Evolutionary conservation across 1,140 invertebrate genomes (phyloP).

Genomic region (Solen grandis): DNA sequence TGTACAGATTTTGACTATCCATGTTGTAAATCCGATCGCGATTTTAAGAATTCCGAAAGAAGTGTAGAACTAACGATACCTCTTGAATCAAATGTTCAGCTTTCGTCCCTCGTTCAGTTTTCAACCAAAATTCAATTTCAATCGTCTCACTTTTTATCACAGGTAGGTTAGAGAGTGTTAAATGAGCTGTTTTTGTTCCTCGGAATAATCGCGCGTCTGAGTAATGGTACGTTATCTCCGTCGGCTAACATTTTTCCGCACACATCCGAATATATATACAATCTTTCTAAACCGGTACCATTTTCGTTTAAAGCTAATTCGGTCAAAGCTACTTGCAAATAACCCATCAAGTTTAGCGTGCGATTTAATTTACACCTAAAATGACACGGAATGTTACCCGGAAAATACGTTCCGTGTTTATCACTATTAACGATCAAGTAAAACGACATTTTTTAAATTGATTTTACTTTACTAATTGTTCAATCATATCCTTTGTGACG

Average conservation of each 20-base stretch:
- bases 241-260: neutral
- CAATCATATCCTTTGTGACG: no score
- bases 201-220: neutral
- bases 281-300: neutral
- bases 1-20: no score
- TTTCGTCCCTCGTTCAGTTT: neutral
- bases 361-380: neutral
- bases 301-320: neutral
- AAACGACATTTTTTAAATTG: constrained; percentile 14
- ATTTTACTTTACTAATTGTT: no score
- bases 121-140: neutral
- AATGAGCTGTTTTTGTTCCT: neutral
- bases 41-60: neutral
- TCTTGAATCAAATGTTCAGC: no score
- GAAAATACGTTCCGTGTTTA: neutral
- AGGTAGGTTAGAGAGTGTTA: neutral
- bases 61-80: neutral
- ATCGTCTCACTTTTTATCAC: no score
- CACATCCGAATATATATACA: constrained; percentile 2
- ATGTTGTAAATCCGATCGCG: neutral
- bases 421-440: neutral
- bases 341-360: neutral
- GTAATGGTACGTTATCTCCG: neutral
- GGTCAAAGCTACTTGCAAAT: neutral
- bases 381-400: neutral